Base-by-base conservation (phyloP, 2,797 vertebrate genomes). In the Heteromormyrus szaboi region DNA sequence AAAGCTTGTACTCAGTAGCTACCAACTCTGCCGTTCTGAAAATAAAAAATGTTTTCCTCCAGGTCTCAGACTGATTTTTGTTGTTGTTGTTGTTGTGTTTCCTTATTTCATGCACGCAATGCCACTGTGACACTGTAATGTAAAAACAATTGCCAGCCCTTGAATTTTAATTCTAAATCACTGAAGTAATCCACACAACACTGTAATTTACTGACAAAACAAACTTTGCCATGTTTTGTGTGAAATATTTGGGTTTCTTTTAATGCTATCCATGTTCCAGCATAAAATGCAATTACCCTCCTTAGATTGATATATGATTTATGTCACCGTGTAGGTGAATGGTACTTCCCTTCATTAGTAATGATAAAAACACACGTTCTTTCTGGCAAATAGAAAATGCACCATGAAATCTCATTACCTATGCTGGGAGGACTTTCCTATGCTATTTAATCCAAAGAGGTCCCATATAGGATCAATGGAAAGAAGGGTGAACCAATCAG, bases 41-140 rank as follows among this genome's bases (percentile, higher is more conserved):
- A 81, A 81, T 81, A 81, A 81, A 81, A 81, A 44, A 22, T 46
- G 41, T 44, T 81, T 81, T 81, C 76, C 76, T 81, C 76, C 76
- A 81, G 41, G 76, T 81, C 41, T 81, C 76, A 46, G 76, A 46
- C 76, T 81, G 76, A 41, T 76, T 76, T 37, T n/a, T 62, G 2
- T 72, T 68, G 29, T 14, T 56, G 17, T 54, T 76, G 17, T 41
- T 44, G 14, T 79, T 9, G 72, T 44, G 37, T 44, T 44, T 79
- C 41, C 19, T n/a, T 81, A 46, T 81, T 81, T 81, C 37, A 46
- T 41, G 41, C 41, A 41, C 41, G 41, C 51, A 53, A 22, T 81
- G 17, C 41, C 37, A 46, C 19, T 81, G 17, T 81, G 41, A 81
- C 76, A 81, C 37, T 44, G 12, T 37, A 37, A 37, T 37, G 37